A percentile compares a stretch with the other conserved stretches of the same genome.
These are phyloP conservation scores for Ceratosolen fusciceps DNA, from an alignment of 1,140 invertebrate species.

Conservation along the genomic window DNA sequence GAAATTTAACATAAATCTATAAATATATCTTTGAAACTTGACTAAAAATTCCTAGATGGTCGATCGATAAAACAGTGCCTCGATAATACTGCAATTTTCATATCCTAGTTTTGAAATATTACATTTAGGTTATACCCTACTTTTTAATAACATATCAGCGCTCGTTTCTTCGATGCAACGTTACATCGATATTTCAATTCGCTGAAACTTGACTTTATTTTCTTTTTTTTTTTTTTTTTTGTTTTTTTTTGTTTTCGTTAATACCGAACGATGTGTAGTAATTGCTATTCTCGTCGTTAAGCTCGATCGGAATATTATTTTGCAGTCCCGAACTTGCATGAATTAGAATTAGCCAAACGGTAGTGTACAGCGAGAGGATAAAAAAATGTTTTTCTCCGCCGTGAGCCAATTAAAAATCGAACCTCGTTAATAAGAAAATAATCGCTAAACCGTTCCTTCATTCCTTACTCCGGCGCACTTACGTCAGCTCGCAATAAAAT, in stretches of 20 bases:
- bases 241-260: too few species aligned
- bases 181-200: slow-evolving; percentile 1
- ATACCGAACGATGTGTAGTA: neutral
- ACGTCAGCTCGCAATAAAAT: too few species aligned
- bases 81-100: neutral
- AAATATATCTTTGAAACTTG: neutral
- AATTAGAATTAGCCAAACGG: neutral
- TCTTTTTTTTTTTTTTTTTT: too few species aligned
- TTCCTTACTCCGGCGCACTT: neutral
- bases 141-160: neutral
- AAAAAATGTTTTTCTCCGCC: neutral
- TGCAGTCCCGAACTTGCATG: neutral
- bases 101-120: neutral
- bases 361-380: neutral
- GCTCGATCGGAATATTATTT: neutral
- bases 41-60: neutral
- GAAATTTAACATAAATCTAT: neutral
- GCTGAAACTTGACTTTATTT: neutral
- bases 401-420: neutral
- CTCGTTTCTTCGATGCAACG: neutral
- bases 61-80: slow-evolving; percentile 7
- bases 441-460: neutral
- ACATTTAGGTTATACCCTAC: slow-evolving; percentile 1
- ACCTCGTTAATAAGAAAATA: neutral
- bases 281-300: neutral